phyloP scores from a whole-genome alignment of 2,113 vertebrate species.

The Sciurus niger region DNA sequence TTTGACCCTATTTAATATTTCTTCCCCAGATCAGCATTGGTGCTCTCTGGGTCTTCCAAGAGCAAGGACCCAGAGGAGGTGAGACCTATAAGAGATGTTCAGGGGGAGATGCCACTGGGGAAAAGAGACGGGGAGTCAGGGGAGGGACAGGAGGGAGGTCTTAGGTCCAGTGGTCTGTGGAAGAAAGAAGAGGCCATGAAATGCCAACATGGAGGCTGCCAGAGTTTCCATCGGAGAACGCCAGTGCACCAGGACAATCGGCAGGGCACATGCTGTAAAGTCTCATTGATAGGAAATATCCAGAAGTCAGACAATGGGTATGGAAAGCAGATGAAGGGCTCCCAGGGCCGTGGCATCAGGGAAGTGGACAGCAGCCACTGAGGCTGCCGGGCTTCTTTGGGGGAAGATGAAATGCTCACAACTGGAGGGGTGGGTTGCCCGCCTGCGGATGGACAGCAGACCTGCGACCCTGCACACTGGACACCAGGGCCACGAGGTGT shows the following conservation, averaged over 20 bases:
- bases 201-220: too few relatives aligned
- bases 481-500: rapidly evolving
- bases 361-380: neutral
- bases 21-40: neutral
- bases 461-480: neutral
- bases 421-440: neutral
- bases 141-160: rapidly evolving
- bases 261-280: too few relatives aligned
- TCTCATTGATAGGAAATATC: neutral
- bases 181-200: neutral
- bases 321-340: neutral
- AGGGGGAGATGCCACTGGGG: neutral
- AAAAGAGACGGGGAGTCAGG: neutral
- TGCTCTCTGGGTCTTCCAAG: neutral
- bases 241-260: too few relatives aligned
- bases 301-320: neutral
- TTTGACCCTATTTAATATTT: neutral
- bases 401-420: neutral
- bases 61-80: too few relatives aligned
- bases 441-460: neutral
- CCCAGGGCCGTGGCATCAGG: too few relatives aligned
- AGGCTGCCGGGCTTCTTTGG: too few relatives aligned
- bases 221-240: neutral
- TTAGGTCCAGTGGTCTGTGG: neutral
- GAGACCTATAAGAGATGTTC: rapidly evolving